These are phyloP conservation scores for Athene noctua DNA, from an alignment of 2,113 vertebrate species.

Conservation along the genomic window DNA sequence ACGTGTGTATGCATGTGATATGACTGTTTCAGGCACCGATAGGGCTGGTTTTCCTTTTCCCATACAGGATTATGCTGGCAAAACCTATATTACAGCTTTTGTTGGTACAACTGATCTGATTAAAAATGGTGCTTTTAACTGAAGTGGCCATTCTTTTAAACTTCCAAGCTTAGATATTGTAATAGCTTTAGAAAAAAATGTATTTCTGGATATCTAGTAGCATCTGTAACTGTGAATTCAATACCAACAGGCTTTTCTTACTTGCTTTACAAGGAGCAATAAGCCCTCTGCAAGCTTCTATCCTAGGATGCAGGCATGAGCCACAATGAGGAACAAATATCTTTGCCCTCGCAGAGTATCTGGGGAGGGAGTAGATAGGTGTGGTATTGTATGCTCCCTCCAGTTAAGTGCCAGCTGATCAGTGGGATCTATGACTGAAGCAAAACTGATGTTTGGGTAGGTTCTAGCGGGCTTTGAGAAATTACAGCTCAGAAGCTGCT, in stretches of 20 bases:
- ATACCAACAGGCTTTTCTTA: background rate
- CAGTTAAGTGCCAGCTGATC: background rate
- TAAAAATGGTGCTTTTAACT: background rate
- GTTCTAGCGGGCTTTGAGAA: background rate
- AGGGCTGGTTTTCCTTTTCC: background rate
- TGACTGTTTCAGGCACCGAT: background rate
- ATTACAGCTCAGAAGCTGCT: background rate
- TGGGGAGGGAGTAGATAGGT: background rate
- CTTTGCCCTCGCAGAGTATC: background rate
- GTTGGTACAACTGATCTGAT: background rate
- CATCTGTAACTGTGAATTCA: background rate
- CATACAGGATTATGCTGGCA: background rate
- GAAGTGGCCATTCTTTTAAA: background rate
- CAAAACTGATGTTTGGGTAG: background rate
- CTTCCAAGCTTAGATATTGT: background rate
- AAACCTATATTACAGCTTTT: background rate
- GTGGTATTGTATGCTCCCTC: background rate
- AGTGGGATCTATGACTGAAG: background rate
- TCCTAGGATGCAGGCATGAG: background rate
- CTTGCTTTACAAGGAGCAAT: background rate
- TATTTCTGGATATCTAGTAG: background rate
- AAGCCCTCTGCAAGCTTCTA: background rate
- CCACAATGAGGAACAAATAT: background rate
- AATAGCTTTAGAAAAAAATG: background rate
- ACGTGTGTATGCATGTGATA: fast-evolving